Percentiles rank a stretch among this genome's conserved stretches.
Conservation (phyloP, 2,113 vertebrate genomes). For the Gracilinanus agilis region DNA sequence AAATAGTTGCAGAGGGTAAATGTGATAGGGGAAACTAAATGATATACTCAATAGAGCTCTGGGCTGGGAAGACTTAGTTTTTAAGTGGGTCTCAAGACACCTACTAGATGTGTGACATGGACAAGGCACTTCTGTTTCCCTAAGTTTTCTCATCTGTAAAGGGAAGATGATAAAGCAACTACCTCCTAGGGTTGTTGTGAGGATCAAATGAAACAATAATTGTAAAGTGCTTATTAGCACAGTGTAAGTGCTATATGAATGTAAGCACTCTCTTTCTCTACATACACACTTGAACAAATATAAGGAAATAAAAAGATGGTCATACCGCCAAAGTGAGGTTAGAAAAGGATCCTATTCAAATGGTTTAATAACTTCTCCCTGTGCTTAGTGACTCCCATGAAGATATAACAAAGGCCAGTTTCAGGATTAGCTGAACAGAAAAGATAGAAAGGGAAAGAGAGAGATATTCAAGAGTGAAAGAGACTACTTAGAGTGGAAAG, state of each 20-base stretch:
- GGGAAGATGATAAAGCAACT: background rate
- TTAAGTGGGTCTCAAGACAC: no score
- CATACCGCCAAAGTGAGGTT: background rate
- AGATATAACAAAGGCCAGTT: background rate
- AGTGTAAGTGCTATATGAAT: background rate
- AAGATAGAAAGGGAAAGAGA: background rate
- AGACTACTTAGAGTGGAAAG: background rate
- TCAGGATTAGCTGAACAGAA: background rate
- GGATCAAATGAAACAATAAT: background rate
- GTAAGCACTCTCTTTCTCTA: background rate
- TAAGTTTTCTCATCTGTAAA: no score
- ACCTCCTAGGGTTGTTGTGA: background rate
- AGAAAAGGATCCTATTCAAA: background rate
- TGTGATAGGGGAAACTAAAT: no score
- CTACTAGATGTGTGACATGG: no score
- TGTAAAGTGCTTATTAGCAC: background rate
- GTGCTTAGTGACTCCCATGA: background rate
- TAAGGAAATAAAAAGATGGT: background rate
- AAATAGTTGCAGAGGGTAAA: background rate
- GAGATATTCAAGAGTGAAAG: background rate
- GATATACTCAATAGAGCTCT: background rate
- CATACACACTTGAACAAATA: no score
- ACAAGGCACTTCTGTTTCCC: background rate
- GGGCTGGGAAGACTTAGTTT: background rate
- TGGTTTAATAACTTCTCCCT: background rate